Percentiles rank a stretch among this genome's conserved stretches.
phyloP scores from a whole-genome alignment of 2,113 vertebrate genomes.

The Hippolais icterina region DNA sequence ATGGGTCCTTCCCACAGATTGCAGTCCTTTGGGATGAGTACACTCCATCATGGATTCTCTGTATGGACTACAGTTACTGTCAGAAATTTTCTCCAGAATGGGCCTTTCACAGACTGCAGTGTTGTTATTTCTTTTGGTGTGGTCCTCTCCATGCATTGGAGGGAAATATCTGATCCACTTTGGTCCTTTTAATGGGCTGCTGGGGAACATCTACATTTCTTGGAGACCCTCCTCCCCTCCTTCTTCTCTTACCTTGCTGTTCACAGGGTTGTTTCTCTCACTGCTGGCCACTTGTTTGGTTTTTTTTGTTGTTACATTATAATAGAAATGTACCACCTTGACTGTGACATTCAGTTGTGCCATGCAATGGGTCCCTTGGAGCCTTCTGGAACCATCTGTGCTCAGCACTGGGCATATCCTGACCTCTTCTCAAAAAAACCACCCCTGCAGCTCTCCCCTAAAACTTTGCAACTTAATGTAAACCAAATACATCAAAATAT shows the following conservation, averaged over 20 bases:
- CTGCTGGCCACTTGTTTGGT: not conserved
- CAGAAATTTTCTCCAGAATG: not conserved
- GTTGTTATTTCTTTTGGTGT: not conserved
- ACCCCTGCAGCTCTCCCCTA: not conserved
- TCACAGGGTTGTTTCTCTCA: not conserved
- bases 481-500: not conserved
- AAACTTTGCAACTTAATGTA: not conserved
- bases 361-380: not conserved
- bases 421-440: not conserved
- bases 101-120: not conserved
- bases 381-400: rapidly evolving
- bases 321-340: not conserved
- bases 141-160: not conserved
- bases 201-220: not conserved
- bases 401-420: not conserved
- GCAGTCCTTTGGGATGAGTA: not conserved
- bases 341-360: not conserved
- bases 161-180: not conserved
- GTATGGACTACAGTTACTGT: not conserved
- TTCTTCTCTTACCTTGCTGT: not conserved
- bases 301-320: not conserved
- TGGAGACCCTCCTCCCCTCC: not conserved
- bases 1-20: not conserved
- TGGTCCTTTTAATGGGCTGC: not conserved
- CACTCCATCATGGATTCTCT: rapidly evolving